Conservation (phyloP, 2,797 vertebrate genomes). For the Cyprinodon diabolis region DNA sequence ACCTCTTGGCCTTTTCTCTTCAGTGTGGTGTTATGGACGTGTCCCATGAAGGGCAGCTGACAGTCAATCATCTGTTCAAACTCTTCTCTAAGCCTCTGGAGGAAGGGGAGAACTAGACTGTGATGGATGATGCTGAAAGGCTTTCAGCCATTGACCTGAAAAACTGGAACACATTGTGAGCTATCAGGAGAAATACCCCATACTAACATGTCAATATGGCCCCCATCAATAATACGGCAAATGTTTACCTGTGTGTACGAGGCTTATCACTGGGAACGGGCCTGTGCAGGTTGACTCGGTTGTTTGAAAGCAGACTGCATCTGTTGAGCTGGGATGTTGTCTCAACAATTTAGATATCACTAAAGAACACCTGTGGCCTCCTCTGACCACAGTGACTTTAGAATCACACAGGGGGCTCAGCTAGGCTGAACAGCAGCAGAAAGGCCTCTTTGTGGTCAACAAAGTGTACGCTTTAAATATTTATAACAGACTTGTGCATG, state of each 20-base stretch:
- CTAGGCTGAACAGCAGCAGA: not conserved
- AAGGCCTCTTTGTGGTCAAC: not conserved
- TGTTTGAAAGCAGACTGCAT: constrained; percentile 21
- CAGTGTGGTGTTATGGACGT: constrained; percentile 36
- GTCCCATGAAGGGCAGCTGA: constrained; percentile 56
- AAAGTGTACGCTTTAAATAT: not conserved
- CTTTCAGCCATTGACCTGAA: constrained; percentile 65
- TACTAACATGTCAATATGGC: constrained; percentile 52
- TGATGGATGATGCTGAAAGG: constrained; percentile 66
- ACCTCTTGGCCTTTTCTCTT: constrained; percentile 20
- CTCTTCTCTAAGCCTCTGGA: constrained; percentile 33
- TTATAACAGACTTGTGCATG: not conserved
- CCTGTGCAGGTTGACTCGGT: constrained; percentile 32
- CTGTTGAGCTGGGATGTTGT: constrained; percentile 11
- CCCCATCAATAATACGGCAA: constrained; percentile 36
- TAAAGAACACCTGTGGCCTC: constrained; percentile 2
- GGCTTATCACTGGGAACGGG: constrained; percentile 7
- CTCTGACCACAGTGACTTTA: not conserved
- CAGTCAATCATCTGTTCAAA: constrained; percentile 66
- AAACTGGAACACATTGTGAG: constrained; percentile 44
- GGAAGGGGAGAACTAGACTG: constrained; percentile 48
- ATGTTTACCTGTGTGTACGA: constrained; percentile 43
- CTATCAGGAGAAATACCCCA: constrained; percentile 54
- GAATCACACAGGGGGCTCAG: not conserved
- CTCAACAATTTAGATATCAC: constrained; percentile 6